These are phyloP conservation scores for Leucosticte australis DNA, from an alignment of 2,113 vertebrate genomes.

Conservation along the genomic window DNA sequence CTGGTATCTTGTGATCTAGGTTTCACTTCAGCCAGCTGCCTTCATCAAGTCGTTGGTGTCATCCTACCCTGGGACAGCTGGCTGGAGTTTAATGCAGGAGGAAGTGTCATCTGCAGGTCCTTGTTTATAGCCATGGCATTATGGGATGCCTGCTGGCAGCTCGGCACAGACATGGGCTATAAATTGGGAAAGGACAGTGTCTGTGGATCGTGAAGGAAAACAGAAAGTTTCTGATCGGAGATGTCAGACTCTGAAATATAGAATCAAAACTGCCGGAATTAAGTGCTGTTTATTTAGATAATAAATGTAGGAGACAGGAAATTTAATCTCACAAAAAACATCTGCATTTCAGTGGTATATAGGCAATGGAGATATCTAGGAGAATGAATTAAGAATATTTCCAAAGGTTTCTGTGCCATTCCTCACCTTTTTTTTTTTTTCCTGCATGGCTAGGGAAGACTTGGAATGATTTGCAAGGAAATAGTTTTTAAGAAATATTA, in stretches of 20 bases:
- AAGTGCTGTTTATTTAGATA: background rate
- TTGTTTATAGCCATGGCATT: background rate
- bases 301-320: background rate
- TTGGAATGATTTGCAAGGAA: background rate
- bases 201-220: background rate
- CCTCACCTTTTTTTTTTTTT: background rate
- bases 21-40: conserved; percentile 40
- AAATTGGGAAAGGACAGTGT: background rate
- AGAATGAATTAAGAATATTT: background rate
- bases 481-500: background rate
- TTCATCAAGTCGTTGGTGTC: background rate
- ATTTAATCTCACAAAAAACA: background rate
- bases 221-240: background rate
- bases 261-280: background rate
- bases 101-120: background rate
- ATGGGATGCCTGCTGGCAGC: background rate
- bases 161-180: background rate
- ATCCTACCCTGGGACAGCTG: conserved; percentile 40
- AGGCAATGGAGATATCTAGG: background rate
- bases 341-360: background rate
- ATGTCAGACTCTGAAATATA: background rate
- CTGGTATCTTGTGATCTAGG: background rate
- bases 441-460: background rate
- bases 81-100: background rate
- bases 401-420: background rate